phyloP scores from a whole-genome alignment of 2,113 vertebrate genomes.

The Lasiurus borealis region DNA sequence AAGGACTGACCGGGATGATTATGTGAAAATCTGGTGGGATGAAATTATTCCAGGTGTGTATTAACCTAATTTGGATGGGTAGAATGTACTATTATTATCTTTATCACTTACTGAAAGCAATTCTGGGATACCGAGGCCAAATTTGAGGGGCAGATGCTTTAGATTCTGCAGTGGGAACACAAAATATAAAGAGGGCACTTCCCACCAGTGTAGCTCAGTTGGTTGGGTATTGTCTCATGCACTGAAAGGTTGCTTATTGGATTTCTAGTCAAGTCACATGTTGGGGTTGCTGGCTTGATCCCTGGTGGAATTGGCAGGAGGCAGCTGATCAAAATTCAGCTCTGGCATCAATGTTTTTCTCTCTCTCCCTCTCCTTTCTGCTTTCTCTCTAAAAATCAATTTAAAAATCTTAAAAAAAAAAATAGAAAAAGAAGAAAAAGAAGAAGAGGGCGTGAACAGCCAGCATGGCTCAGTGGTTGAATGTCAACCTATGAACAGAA shows the following conservation, averaged over 20 bases:
- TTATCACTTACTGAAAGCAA: neutral
- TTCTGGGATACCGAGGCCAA: neutral
- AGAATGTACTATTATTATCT: neutral
- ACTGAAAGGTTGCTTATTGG: neutral
- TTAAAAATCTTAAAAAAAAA: too few species aligned
- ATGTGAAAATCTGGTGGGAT: conserved; percentile 94
- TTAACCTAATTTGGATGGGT: neutral
- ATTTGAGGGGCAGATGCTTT: neutral
- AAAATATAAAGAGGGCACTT: neutral
- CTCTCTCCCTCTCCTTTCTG: too few species aligned
- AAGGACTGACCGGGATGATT: conserved; percentile 93
- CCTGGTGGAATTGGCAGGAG: neutral
- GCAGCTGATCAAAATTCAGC: neutral
- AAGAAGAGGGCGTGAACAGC: neutral
- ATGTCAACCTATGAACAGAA: neutral
- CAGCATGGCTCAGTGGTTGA: neutral
- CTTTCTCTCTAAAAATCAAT: too few species aligned
- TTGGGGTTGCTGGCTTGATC: neutral
- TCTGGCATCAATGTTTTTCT: too few species aligned
- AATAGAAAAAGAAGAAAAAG: too few species aligned
- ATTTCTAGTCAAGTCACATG: neutral
- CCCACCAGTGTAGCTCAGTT: neutral
- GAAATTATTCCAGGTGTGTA: conserved; percentile 90
- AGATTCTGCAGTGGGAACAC: neutral
- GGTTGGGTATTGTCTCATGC: neutral